Evolutionary conservation across 2,797 vertebrate genomes (phyloP).

Genomic region (Periophthalmus magnuspinnatus): DNA sequence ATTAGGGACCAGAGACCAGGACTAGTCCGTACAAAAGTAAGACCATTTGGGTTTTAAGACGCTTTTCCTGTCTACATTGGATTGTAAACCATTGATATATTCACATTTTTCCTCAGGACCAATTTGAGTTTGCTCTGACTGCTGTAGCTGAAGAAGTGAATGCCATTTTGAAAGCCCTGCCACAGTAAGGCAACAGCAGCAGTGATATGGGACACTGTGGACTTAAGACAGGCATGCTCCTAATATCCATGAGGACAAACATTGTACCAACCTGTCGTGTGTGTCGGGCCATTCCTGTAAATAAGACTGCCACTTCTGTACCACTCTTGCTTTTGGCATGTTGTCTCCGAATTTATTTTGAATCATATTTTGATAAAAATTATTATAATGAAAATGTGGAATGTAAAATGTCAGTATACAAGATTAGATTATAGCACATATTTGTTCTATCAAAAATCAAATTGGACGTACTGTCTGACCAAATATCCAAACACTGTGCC

Average conservation of each 20-base stretch:
- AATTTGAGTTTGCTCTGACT: conserved; percentile 96
- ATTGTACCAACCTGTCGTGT: conserved; percentile 22
- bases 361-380: conserved; percentile 14
- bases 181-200: conserved; percentile 81
- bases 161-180: conserved; percentile 94
- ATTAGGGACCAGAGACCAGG: conserved; percentile 92
- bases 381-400: conserved; percentile 1
- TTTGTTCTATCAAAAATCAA: conserved; percentile 5
- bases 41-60: not conserved
- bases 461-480: conserved; percentile 1
- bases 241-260: conserved; percentile 16
- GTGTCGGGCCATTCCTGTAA: conserved; percentile 42
- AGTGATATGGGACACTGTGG: conserved; percentile 24
- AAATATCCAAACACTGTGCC: conserved; percentile 28
- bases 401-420: not conserved
- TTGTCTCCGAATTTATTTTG: conserved; percentile 27
- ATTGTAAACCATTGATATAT: not conserved
- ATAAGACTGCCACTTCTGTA: conserved; percentile 29
- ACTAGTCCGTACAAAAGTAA: conserved; percentile 94
- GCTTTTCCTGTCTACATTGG: not conserved
- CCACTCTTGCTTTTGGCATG: conserved; percentile 44
- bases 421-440: conserved; percentile 9
- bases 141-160: conserved; percentile 96
- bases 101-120: conserved; percentile 78
- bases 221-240: conserved; percentile 23